These are phyloP conservation scores for Junonia oenone DNA, from an alignment of 2,888 invertebrate genomes.

Conservation along the genomic window DNA sequence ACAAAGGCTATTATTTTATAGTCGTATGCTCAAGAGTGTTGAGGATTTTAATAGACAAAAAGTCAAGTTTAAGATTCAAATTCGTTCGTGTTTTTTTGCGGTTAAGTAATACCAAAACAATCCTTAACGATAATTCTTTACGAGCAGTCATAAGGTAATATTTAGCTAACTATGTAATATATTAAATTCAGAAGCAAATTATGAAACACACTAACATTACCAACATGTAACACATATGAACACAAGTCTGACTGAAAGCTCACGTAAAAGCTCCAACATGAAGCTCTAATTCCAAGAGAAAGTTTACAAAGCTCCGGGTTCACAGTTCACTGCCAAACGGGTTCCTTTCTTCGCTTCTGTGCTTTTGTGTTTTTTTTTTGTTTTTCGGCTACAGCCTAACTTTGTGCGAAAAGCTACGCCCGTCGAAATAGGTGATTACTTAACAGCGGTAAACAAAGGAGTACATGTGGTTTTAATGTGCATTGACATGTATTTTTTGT, in stretches of 20 bases:
- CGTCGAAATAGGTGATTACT: slow-evolving; percentile 14
- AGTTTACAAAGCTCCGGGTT: slow-evolving; percentile 13
- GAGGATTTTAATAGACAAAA: too few relatives aligned
- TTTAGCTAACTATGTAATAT: too few relatives aligned
- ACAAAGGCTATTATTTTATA: too few relatives aligned
- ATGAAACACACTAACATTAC: too few relatives aligned
- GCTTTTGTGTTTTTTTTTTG: not conserved
- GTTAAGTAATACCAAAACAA: too few relatives aligned
- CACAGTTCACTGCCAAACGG: slow-evolving; percentile 10
- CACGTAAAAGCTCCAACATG: not conserved
- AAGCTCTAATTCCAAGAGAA: not conserved
- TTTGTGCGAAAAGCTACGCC: not conserved
- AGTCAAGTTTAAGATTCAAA: too few relatives aligned
- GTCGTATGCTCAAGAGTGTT: too few relatives aligned
- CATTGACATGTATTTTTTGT: not conserved
- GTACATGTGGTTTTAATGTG: not conserved
- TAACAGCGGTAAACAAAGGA: not conserved
- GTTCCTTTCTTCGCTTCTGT: slow-evolving; percentile 5
- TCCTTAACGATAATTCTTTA: too few relatives aligned
- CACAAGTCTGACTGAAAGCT: not conserved
- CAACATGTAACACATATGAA: not conserved
- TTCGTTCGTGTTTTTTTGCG: too few relatives aligned
- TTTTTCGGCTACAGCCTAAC: slow-evolving; percentile 4
- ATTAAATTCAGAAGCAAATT: too few relatives aligned
- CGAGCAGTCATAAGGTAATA: too few relatives aligned